Evolutionary conservation across 2,888 invertebrate genomes (phyloP), one percentile per base, ranked within the genome.

Genomic region (Eupithecia subumbrata): DNA sequence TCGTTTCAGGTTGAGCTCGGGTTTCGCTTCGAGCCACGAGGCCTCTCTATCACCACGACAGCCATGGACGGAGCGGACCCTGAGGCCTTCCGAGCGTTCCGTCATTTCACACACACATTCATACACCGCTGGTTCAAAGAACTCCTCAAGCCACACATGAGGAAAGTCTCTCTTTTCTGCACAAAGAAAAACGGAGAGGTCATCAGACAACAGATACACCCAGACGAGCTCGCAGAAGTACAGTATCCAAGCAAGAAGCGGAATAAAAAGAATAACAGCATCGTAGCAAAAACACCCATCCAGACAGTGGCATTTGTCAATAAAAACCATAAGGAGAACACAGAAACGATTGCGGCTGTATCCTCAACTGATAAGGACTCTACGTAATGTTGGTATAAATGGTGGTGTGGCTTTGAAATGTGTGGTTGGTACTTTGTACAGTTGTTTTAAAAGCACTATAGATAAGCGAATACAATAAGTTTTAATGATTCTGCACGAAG

Each of bases 51-150:
- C 52, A 69, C 60, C 25, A 52, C 69, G 30, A 43, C n/a, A 25
- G 43, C 75, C 18, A 34, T 73, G 69, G 73, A 68, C 43, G 77
- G 75, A 11, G 73, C 73, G 0, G 72, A 73, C 14, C 22, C 45
- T 5, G 77, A 71, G 1, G 40, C 73, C 12, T 77, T 75, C 77
- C 75, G 69, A 11, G 9, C 94, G 11, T 91, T 92, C 78, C 74
- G 79, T 7, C 92, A 94, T 79, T 75, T 95, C 34, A 82, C 88
- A 71, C 60, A 79, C 12, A 79, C 82, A 2, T 78, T 94, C 74
- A 66, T 77, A 16, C 73, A 76, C 67, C 77, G 77, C 71, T 77
- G 77, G 77, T 68, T 45, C 63, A 22, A 34, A 8, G 69, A 48
- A 11, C 60, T 74, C 9, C 70, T 77, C 67, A 30, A 30, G 9